Base-by-base conservation (phyloP, 2,888 invertebrate genomes). In the Dynastes tityus region DNA sequence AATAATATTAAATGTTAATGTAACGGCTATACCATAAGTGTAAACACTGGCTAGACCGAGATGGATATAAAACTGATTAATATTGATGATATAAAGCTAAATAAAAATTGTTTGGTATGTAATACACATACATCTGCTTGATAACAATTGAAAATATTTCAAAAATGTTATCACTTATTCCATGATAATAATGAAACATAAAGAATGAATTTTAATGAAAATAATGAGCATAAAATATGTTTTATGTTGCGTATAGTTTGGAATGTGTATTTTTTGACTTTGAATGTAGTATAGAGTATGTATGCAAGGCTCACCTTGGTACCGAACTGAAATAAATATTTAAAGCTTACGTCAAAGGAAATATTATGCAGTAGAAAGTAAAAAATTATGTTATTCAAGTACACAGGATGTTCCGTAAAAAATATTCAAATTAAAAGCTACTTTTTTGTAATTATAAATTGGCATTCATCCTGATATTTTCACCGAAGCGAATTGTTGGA, bases 341-440 rank as follows among this genome's bases (percentile, higher is more conserved):
- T 16, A 55, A 55, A 55, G 8, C 55, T 55, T 55, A 22, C 55
- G 16, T 22, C 8, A 55, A 22, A 55, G 16, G 16, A 55, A 55
- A 55, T 55, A 55, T 55, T 55, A 55, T 55, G 22, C 22, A 55
- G 16, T 55, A 22, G 22, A 16, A 55, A 55, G 22, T 55, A 55
- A 55, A 55, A 55, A 55, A 55, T 22, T 55, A 55, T 45, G 8
- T 55, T 16, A 55, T 1, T 55, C 55, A 55, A 16, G 16, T 55
- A 55, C n/a, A 22, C 8, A 55, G 55, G 55, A 55, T 55, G 55
- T 55, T 53, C n/a, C 53, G 8, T 55, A 55, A 55, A 55, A 55
- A 9, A 45, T 16, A 6, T 22, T 22, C 8, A 55, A n/a, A 55
- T 16, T 16, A 55, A 55, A 16, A 55, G 11, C 45, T 55, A 5